Evolutionary conservation across 2,797 vertebrate species (phyloP), one percentile per base, ranked within the genome.

Genomic region (Pseudomugil gertrudae): DNA sequence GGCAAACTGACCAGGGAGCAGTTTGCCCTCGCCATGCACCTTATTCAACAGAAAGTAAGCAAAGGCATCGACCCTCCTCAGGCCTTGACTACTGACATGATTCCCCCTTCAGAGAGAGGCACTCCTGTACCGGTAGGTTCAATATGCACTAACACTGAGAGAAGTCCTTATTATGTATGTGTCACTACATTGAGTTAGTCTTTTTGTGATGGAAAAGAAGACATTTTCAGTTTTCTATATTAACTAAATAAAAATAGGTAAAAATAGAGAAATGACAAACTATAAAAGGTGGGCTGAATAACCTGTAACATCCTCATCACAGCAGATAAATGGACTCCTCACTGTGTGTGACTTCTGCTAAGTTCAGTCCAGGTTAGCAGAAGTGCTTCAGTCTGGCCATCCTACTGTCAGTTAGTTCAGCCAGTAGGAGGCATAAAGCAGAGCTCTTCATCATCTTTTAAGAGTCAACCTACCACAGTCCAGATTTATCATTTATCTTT

Each of bases 1-100:
- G 98, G 98, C 15, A 99, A 97, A 85, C 88, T 99, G 65, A 97
- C 94, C 72, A 94, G 96, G 67, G 97, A 99, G 66, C 98, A 99
- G 86, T 99, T 99, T 81, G 93, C 95, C 4, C 89, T 99, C 1
- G 96, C 98, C 71, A 99, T 99, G 97, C 91, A 97, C 89, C 90
- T 99, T 81, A 99, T 99, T 78, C 97, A 99, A 64, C 97, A 96
- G 93, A 99, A 98, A 87, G 98, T 99, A 85, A 95, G 93, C 89
- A 98, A 98, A 88, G 96, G 96, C 68, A 61, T 96, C 14, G 98
- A 99, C 83, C 97, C 98, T 32, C 98, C 98, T 0, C 97, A 98
- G 73, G 85, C 93, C 2, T 91, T 99, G 72, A 92, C 94, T 1
- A 87, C 95, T 0, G 98, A 99, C 63, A 99, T 99, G 97, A 94